These are phyloP conservation scores for Perca schrenkii DNA, from an alignment of 2,113 vertebrate species.

Conservation along the genomic window DNA sequence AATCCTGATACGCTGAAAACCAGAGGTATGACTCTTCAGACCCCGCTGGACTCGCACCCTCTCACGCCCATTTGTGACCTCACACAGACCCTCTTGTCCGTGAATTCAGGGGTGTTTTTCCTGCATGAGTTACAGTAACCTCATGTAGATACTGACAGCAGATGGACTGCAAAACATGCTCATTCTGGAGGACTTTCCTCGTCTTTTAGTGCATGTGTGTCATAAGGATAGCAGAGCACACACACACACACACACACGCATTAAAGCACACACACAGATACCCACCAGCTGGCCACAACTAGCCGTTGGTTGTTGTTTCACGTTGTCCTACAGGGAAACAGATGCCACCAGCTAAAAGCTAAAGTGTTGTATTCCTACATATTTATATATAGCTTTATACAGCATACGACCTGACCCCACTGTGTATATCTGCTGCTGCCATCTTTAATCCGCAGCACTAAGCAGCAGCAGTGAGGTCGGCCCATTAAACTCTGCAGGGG, in stretches of 20 bases:
- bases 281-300: constrained; percentile 26
- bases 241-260: neutral
- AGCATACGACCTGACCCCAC: constrained; percentile 10
- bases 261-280: neutral
- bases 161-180: constrained; percentile 7
- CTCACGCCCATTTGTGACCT: constrained; percentile 5
- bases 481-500: neutral
- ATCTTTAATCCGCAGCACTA: constrained; percentile 31
- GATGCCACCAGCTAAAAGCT: constrained; percentile 21
- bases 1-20: constrained; percentile 70
- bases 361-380: constrained; percentile 18
- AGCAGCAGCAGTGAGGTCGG: constrained; percentile 22
- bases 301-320: neutral
- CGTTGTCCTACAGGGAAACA: constrained; percentile 21
- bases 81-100: constrained; percentile 18
- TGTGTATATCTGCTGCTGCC: constrained; percentile 23
- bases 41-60: neutral
- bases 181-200: constrained; percentile 15
- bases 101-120: neutral
- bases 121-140: neutral
- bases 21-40: constrained; percentile 70
- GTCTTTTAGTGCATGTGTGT: constrained; percentile 11
- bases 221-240: neutral
- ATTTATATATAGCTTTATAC: neutral
- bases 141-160: neutral